A percentile compares a stretch with the other conserved stretches of the same genome.
Conservation (phyloP, 2,888 invertebrate species). For the Erebia ligea region DNA sequence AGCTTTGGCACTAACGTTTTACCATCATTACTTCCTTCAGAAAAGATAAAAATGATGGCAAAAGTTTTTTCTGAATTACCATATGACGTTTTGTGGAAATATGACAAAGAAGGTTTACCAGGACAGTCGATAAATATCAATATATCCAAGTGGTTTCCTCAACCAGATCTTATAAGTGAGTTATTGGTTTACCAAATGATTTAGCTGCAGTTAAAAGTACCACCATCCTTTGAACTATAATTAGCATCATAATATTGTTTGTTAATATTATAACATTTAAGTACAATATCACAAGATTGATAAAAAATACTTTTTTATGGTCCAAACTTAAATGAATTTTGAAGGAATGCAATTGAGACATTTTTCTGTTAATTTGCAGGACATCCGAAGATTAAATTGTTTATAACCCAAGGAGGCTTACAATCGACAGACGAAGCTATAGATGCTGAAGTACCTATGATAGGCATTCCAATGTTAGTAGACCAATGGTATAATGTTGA, state of each 20-base stretch:
- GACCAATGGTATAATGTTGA: conserved; percentile 67
- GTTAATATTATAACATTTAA: too few species aligned
- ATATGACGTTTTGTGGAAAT: conserved; percentile 62
- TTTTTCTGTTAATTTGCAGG: conserved; percentile 40
- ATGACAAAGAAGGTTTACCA: conserved; percentile 52
- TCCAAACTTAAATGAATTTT: not conserved
- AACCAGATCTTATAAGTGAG: conserved; percentile 59
- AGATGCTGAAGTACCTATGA: conserved; percentile 59
- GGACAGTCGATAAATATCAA: conserved; percentile 55
- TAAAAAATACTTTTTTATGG: too few species aligned
- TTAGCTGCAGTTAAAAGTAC: too few species aligned
- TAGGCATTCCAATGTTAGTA: conserved; percentile 64
- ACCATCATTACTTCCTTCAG: conserved; percentile 41
- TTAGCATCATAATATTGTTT: too few species aligned
- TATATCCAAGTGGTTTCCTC: conserved; percentile 60
- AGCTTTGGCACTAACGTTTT: conserved; percentile 60
- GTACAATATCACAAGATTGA: too few species aligned
- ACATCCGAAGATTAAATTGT: conserved; percentile 71
- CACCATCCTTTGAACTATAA: too few species aligned
- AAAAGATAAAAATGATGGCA: conserved; percentile 43
- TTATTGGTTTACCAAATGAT: not conserved
- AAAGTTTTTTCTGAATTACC: conserved; percentile 52
- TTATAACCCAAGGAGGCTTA: conserved; percentile 69
- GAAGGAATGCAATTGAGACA: not conserved
- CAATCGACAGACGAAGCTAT: conserved; percentile 72